Evolutionary conservation across 2,113 vertebrate species (phyloP).

Genomic region (Dicaeum eximium): DNA sequence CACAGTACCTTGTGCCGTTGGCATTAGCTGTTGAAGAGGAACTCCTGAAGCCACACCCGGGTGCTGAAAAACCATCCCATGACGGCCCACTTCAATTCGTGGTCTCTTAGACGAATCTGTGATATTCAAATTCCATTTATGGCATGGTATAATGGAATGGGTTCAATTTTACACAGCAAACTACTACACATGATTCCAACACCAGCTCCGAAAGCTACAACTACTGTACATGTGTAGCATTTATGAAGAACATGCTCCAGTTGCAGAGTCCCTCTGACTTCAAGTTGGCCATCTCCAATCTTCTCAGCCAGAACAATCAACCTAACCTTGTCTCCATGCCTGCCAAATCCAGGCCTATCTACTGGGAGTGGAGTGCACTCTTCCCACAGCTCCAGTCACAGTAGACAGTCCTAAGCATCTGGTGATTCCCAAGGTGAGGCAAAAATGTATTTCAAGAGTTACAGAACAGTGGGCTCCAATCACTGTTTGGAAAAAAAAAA

Average conservation of each 20-base stretch:
- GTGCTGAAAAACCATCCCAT: constrained; percentile 99
- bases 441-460: not conserved
- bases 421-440: not conserved
- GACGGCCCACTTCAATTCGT: constrained; percentile 98
- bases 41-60: constrained; percentile 94
- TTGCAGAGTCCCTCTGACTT: not conserved
- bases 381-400: not conserved
- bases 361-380: not conserved
- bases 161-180: constrained; percentile 52
- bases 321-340: constrained; percentile 24
- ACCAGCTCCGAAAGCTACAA: constrained; percentile 53
- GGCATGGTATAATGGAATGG: constrained; percentile 67
- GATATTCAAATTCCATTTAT: constrained; percentile 79
- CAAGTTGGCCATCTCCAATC: not conserved
- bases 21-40: constrained; percentile 99
- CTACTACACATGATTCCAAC: constrained; percentile 49
- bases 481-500: not conserved
- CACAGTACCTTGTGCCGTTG: constrained; percentile 96
- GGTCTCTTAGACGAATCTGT: constrained; percentile 99
- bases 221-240: constrained; percentile 48
- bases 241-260: constrained; percentile 29
- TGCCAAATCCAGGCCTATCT: constrained; percentile 6
- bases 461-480: not conserved
- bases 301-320: constrained; percentile 23
- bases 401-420: not conserved